Evolutionary conservation across 1,140 invertebrate species (phyloP).

Genomic region (Anoplophora glabripennis): DNA sequence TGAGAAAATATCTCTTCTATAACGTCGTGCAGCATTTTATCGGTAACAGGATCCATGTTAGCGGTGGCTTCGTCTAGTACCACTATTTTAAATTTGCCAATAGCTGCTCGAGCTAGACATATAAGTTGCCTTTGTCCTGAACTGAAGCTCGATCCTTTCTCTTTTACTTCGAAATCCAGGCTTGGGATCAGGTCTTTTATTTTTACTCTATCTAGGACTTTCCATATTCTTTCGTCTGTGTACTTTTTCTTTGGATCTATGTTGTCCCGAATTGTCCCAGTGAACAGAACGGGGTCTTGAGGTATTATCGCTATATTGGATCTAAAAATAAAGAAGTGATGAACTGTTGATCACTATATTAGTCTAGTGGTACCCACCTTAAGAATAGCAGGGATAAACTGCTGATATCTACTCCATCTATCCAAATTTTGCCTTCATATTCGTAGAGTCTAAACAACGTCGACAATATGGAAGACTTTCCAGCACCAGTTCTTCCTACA

Average conservation of each 20-base stretch:
- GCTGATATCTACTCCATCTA: constrained; percentile 4
- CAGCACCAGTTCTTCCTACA: constrained; percentile 63
- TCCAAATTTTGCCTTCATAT: neutral
- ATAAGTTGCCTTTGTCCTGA: constrained; percentile 77
- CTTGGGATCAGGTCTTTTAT: constrained; percentile 35
- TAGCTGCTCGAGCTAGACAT: constrained; percentile 73
- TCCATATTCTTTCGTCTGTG: constrained; percentile 50
- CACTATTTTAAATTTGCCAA: constrained; percentile 72
- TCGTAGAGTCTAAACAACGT: constrained; percentile 42
- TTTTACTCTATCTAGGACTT: constrained; percentile 44
- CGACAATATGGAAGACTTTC: constrained; percentile 76
- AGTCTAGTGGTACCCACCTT: too few species aligned
- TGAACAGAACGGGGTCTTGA: constrained; percentile 73
- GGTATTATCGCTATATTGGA: constrained; percentile 81
- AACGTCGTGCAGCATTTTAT: constrained; percentile 66
- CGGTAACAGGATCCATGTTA: constrained; percentile 68
- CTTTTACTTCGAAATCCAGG: constrained; percentile 51
- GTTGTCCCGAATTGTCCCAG: constrained; percentile 56
- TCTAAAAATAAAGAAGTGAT: constrained; percentile 59
- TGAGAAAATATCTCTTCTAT: constrained; percentile 65
- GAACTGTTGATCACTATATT: too few species aligned
- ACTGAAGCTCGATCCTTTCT: constrained; percentile 69
- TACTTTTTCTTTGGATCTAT: constrained; percentile 57
- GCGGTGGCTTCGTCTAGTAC: constrained; percentile 77
- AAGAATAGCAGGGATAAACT: neutral